Evolutionary conservation across 1,140 invertebrate species (phyloP).

Genomic region (Atta colombica): DNA sequence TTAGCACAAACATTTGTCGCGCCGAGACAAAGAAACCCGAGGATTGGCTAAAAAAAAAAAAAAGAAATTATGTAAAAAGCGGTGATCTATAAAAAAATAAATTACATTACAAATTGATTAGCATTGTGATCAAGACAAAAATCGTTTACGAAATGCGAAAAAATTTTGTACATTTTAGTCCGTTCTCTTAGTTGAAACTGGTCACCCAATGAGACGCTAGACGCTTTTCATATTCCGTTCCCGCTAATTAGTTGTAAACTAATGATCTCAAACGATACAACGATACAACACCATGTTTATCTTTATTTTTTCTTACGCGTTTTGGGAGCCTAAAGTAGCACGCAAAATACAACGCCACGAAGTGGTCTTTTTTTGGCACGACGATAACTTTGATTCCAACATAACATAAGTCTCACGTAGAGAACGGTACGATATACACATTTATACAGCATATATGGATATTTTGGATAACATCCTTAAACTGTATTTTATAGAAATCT

Average conservation of each 20-base stretch:
- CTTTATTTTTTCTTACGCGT: constrained; percentile 24
- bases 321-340: constrained; percentile 36
- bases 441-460: too few species aligned
- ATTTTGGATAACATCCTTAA: too few species aligned
- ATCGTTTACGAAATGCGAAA: constrained; percentile 25
- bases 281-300: constrained; percentile 39
- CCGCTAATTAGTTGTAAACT: constrained; percentile 54
- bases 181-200: constrained; percentile 23
- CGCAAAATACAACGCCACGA: neutral
- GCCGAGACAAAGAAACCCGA: constrained; percentile 54
- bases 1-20: constrained; percentile 57
- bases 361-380: neutral
- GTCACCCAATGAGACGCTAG: neutral
- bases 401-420: neutral
- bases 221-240: constrained; percentile 7
- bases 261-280: constrained; percentile 63
- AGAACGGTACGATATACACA: neutral
- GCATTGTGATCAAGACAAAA: constrained; percentile 73
- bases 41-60: constrained; percentile 70
- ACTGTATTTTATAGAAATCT: too few species aligned
- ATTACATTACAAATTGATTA: constrained; percentile 58
- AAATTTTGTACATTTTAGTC: constrained; percentile 27
- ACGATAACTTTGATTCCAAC: neutral
- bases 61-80: constrained; percentile 47
- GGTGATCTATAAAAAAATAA: constrained; percentile 54